A percentile compares a stretch with the other conserved stretches of the same genome.
Evolutionary conservation across 2,113 vertebrate species (phyloP).

Genomic region (Irena cyanogastra): DNA sequence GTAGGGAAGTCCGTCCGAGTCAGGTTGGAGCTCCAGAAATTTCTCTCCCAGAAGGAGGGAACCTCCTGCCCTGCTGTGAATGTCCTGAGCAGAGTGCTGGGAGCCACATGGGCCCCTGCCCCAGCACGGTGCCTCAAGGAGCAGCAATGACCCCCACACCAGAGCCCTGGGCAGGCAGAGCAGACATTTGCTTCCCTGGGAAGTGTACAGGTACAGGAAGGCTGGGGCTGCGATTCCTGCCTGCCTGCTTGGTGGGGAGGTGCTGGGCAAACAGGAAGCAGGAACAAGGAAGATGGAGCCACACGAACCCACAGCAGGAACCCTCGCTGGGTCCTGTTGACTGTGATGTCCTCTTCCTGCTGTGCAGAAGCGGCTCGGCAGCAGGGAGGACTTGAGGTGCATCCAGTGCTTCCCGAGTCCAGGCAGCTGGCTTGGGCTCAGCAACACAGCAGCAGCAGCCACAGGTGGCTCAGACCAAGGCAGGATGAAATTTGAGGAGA

Average conservation of each 20-base stretch:
- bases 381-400: not conserved
- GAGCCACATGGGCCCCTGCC: fast-evolving
- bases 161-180: not conserved
- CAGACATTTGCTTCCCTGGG: not conserved
- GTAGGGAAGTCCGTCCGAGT: fast-evolving
- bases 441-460: not conserved
- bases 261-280: not conserved
- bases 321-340: fast-evolving
- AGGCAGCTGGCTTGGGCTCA: not conserved
- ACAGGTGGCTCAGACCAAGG: not conserved
- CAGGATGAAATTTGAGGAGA: not conserved
- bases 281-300: not conserved
- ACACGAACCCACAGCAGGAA: not conserved
- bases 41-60: not conserved
- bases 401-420: not conserved
- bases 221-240: not conserved
- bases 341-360: not conserved
- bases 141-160: not conserved
- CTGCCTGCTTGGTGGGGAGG: not conserved
- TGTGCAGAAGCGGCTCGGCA: fast-evolving
- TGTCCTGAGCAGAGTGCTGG: not conserved
- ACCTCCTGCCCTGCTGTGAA: not conserved
- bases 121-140: not conserved
- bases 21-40: not conserved
- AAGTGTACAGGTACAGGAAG: fast-evolving